Evolutionary conservation across 2,113 vertebrate species (phyloP).

Genomic region (Podilymbus podiceps): DNA sequence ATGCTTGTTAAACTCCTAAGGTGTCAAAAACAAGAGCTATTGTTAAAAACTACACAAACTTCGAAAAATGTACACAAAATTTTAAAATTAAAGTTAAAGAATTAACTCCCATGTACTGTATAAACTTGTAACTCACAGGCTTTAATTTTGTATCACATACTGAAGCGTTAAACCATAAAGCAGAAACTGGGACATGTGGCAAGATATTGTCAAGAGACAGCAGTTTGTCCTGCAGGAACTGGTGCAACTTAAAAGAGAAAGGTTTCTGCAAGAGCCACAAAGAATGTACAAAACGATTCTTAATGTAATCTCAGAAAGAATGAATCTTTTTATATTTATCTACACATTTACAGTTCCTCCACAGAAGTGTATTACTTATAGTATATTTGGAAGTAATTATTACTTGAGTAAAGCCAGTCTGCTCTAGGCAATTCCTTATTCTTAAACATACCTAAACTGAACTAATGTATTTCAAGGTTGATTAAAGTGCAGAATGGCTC

Average conservation of each 20-base stretch:
- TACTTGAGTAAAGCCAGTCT: neutral
- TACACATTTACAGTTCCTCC: neutral
- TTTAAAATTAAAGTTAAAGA: neutral
- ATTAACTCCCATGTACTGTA: neutral
- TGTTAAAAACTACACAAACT: neutral
- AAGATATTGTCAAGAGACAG: neutral
- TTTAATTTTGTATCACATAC: neutral
- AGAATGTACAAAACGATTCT: neutral
- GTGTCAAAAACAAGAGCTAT: neutral
- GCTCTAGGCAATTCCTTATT: neutral
- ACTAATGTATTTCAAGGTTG: neutral
- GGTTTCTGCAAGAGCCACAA: neutral
- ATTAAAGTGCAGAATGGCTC: neutral
- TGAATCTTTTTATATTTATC: neutral
- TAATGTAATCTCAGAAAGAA: neutral
- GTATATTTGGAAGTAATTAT: neutral
- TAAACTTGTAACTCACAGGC: neutral
- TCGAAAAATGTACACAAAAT: neutral
- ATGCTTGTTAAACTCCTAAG: neutral
- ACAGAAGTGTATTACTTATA: neutral
- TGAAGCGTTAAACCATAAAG: neutral
- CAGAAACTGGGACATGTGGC: neutral
- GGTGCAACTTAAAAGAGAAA: neutral
- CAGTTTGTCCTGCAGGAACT: neutral
- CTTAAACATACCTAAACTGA: neutral